Evolutionary conservation across 2,113 vertebrate genomes (phyloP).

Genomic region (Macroglossus sobrinus): DNA sequence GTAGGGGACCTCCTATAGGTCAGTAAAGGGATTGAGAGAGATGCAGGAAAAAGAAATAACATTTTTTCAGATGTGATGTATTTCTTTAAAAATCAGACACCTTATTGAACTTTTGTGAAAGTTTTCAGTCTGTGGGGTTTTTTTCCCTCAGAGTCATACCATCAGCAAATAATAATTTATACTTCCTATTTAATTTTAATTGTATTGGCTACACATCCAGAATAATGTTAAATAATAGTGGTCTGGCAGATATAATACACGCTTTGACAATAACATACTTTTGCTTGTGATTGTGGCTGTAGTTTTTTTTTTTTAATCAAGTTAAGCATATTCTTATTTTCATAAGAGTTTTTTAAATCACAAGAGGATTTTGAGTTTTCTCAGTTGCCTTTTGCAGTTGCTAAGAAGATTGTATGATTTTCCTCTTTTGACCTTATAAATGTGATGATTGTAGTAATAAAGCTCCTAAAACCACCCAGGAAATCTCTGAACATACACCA

Average conservation of each 20-base stretch:
- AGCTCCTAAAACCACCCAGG: not conserved
- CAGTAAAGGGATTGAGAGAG: not conserved
- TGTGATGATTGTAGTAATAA: not conserved
- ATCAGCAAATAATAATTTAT: not conserved
- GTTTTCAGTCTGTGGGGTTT: not conserved
- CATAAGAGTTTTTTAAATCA: not conserved
- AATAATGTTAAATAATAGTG: conserved; percentile 11
- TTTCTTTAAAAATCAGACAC: not conserved
- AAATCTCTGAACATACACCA: not conserved
- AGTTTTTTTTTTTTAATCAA: not conserved
- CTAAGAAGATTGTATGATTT: not conserved
- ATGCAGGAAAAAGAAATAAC: not conserved
- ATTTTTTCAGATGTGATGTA: not conserved
- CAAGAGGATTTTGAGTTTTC: conserved; percentile 19
- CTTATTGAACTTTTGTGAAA: not conserved
- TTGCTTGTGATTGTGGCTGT: not conserved
- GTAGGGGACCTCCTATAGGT: not conserved
- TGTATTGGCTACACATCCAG: not conserved
- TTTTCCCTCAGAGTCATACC: not conserved
- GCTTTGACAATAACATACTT: not conserved
- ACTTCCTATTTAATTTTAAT: not conserved
- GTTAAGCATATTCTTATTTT: not conserved
- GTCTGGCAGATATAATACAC: not conserved
- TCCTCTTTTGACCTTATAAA: not conserved
- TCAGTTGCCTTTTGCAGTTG: not conserved